Evolutionary conservation across 1,140 invertebrate genomes (phyloP).

Genomic region (Amyelois transitella): DNA sequence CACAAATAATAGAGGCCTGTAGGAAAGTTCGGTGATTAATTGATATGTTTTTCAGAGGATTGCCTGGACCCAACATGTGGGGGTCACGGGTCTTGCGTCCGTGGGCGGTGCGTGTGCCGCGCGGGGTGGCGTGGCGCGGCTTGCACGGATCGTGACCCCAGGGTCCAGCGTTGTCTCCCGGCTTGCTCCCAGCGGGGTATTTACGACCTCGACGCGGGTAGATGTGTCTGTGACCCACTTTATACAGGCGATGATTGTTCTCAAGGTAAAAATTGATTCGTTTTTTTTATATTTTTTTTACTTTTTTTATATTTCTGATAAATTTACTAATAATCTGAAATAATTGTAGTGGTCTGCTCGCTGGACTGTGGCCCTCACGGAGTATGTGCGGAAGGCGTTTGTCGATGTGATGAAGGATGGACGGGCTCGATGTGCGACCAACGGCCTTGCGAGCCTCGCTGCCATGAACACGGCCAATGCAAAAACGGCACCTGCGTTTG

Average conservation of each 20-base stretch:
- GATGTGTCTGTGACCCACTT: slow-evolving; percentile 91
- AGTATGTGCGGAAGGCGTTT: slow-evolving; percentile 90
- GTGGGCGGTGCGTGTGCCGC: slow-evolving; percentile 95
- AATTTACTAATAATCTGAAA: neutral
- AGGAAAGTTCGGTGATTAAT: neutral
- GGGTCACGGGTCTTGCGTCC: slow-evolving; percentile 92
- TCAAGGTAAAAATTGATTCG: slow-evolving; percentile 77
- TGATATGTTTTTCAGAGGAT: slow-evolving; percentile 76
- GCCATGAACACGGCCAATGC: slow-evolving; percentile 96
- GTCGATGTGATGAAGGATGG: slow-evolving; percentile 93
- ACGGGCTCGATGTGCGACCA: slow-evolving; percentile 93
- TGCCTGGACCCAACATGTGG: slow-evolving; percentile 92
- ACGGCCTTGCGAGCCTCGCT: slow-evolving; percentile 91
- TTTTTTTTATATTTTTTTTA: neutral
- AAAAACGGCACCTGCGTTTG: slow-evolving; percentile 98
- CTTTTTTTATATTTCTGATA: neutral
- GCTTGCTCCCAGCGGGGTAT: slow-evolving; percentile 93
- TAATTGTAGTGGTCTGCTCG: slow-evolving; percentile 84
- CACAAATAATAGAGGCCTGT: neutral
- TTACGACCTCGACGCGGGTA: slow-evolving; percentile 90
- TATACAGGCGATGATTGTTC: slow-evolving; percentile 94
- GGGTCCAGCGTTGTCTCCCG: slow-evolving; percentile 91
- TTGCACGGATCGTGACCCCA: slow-evolving; percentile 89
- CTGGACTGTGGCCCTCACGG: slow-evolving; percentile 94
- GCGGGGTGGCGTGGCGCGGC: slow-evolving; percentile 95